Evolutionary conservation across 2,888 invertebrate species (phyloP), one percentile per base, ranked within the genome.

Genomic region (Euplexia lucipara): DNA sequence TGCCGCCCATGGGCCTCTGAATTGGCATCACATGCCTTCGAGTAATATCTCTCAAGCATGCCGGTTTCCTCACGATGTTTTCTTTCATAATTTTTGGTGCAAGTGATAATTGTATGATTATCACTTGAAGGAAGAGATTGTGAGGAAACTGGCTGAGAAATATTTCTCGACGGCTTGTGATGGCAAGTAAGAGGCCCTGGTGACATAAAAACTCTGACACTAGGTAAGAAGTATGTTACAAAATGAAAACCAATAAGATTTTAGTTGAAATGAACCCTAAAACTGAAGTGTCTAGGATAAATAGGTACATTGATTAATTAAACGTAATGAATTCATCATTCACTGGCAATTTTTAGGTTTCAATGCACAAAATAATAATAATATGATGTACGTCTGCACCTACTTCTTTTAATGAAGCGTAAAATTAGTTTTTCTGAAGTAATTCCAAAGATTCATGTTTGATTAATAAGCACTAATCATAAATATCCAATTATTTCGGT

Each of bases 291-390:
- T 66, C 14, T 37, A 16, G 0, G 5, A 7, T 35, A 39, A 45
- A 63, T 20, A 60, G 30, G 47, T 69, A 10, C 35, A 44, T 62
- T 44, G 54, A 78, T 68, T 74, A 78, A 81, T 81, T 68, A 74
- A 70, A 57, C 52, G 47, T 60, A 74, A 68, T 78, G 63, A 78
- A 74, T 81, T 56, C 58, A 78, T 67, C 51, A 63, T 78, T 80
- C 77, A 48, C 52, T 18, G 18, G 22, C 9, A 57, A 56, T 42
- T 57, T 69, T 52, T 32, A 47, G 51, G n/a, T 45, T 71, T 47
- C 39, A 75, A 22, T 75, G 49, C 20, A 54, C 16, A 34, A 69
- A 56, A 37, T 51, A 70, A 47, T 12, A 74, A 37, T 51, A 70
- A 47, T 12, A 74, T 45, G n/a, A 30, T 47, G 8, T 14, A 51